Conservation (phyloP, 1,140 invertebrate species). For the Theocolax elegans region DNA sequence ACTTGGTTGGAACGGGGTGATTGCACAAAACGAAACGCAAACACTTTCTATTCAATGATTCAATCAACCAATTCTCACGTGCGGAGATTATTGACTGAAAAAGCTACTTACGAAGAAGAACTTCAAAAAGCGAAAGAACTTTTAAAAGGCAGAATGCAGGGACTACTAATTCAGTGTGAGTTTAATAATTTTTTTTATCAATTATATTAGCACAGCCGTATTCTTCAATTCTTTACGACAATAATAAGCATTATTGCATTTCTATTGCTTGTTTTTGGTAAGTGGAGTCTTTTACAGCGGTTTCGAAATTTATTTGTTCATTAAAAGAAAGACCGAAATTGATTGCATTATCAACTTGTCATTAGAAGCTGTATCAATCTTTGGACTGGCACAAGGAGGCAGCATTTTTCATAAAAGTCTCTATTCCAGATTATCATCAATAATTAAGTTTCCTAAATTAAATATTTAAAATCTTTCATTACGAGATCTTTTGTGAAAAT, state of each 20-base stretch:
- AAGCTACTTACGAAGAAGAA: constrained; percentile 87
- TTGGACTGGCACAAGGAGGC: not conserved
- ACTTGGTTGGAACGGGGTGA: constrained; percentile 93
- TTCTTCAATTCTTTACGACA: constrained; percentile 23
- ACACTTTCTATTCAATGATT: constrained; percentile 93
- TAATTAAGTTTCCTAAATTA: constrained; percentile 25
- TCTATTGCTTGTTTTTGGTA: constrained; percentile 60
- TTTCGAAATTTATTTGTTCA: constrained; percentile 29
- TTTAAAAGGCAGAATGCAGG: constrained; percentile 83
- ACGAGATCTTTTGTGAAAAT: constrained; percentile 34
- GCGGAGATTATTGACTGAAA: constrained; percentile 84
- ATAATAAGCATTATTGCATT: constrained; percentile 54
- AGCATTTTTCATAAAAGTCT: constrained; percentile 31
- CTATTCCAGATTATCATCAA: constrained; percentile 22
- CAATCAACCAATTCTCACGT: constrained; percentile 93
- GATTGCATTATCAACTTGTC: constrained; percentile 18
- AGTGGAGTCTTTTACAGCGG: constrained; percentile 47
- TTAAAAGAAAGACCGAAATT: not conserved
- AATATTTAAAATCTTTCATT: constrained; percentile 15
- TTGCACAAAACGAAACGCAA: constrained; percentile 88
- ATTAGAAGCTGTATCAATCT: constrained; percentile 21
- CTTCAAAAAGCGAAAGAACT: constrained; percentile 82
- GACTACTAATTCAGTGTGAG: constrained; percentile 88
- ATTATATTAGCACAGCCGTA: constrained; percentile 37
- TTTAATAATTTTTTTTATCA: constrained; percentile 54